Percentiles rank a stretch among this genome's conserved stretches.
phyloP scores from a whole-genome alignment of 1,140 invertebrate genomes.

The Drosophila parvula region DNA sequence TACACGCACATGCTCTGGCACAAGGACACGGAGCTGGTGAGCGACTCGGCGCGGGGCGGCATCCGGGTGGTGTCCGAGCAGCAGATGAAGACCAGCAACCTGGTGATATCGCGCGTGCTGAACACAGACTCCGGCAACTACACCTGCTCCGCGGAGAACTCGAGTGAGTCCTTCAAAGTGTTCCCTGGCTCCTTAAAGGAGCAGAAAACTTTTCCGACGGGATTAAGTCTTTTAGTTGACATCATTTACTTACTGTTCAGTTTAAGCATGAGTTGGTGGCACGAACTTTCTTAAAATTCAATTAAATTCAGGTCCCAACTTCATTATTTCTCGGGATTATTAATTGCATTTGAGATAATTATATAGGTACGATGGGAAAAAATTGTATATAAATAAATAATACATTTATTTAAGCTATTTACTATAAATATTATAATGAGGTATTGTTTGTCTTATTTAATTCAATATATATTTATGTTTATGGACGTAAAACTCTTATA shows the following conservation, averaged over 20 bases:
- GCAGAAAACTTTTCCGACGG: neutral
- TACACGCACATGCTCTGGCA: constrained; percentile 97
- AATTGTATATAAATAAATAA: neutral
- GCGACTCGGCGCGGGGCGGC: constrained; percentile 93
- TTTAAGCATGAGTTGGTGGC: neutral
- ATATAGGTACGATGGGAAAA: neutral
- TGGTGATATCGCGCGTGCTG: constrained; percentile 91
- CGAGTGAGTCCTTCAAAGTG: constrained; percentile 84
- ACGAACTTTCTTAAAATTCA: constrained; percentile 12
- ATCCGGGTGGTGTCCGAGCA: constrained; percentile 95
- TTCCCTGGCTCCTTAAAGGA: neutral
- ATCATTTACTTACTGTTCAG: constrained; percentile 1
- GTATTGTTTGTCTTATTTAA: no score
- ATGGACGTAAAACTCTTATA: no score
- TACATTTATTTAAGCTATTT: no score
- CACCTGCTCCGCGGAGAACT: constrained; percentile 90
- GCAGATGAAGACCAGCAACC: constrained; percentile 91
- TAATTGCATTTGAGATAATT: neutral
- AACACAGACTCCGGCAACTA: constrained; percentile 94
- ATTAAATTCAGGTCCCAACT: neutral
- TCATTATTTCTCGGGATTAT: neutral
- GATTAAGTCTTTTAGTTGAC: constrained; percentile 11
- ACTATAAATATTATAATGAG: no score
- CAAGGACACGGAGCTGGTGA: constrained; percentile 93
- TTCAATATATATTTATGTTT: no score